Conservation (phyloP, 2,797 vertebrate species). For the Harpagifer antarcticus region DNA sequence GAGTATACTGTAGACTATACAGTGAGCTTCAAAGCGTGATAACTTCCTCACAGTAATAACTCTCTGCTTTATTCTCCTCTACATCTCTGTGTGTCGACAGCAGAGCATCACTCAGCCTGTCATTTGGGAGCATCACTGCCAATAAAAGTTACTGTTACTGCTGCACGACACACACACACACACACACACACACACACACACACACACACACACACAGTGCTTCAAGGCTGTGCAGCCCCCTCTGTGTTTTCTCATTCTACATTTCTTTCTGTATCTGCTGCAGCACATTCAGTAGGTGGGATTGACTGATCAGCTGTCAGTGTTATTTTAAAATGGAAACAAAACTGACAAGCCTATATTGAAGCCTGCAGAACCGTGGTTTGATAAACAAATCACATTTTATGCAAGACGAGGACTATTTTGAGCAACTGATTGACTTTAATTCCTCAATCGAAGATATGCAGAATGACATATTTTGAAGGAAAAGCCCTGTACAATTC, state of each 20-base stretch:
- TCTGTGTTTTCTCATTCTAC: conserved; percentile 11
- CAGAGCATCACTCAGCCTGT: conserved; percentile 55
- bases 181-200: neutral
- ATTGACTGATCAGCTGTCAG: conserved; percentile 7
- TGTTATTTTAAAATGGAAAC: no score
- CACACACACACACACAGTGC: neutral
- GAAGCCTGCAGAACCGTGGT: neutral
- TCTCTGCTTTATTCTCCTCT: conserved; percentile 18
- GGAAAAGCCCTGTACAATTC: neutral
- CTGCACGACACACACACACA: neutral
- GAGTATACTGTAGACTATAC: neutral
- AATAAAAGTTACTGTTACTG: conserved; percentile 36
- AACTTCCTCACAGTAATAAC: conserved; percentile 4
- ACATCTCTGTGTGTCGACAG: conserved; percentile 37
- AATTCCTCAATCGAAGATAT: neutral
- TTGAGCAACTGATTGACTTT: conserved; percentile 2
- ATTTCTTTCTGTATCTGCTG: conserved; percentile 12
- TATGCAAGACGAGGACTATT: neutral
- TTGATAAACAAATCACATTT: conserved; percentile 3
- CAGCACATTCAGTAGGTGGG: conserved; percentile 28
- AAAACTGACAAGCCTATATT: neutral
- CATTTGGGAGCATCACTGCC: conserved; percentile 35
- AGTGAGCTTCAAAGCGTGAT: neutral
- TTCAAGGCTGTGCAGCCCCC: conserved; percentile 29
- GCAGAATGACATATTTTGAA: conserved; percentile 1